A percentile compares a stretch with the other conserved stretches of the same genome.
These are phyloP conservation scores for Corapipo altera DNA, from an alignment of 2,113 vertebrate genomes.

Conservation along the genomic window DNA sequence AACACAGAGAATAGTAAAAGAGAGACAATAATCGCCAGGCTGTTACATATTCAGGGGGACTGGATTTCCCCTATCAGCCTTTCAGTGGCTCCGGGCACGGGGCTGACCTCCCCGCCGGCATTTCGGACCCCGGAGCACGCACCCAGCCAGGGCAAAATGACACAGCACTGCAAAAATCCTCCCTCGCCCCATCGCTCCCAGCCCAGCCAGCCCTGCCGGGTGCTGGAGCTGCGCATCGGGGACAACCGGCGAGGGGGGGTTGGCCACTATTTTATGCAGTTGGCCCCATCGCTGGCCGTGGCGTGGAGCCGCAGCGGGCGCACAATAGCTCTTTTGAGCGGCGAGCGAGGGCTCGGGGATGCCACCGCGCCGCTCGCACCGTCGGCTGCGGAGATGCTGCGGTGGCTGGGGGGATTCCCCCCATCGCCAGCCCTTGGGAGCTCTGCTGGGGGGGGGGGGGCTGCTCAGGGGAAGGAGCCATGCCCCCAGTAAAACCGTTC, in stretches of 20 bases:
- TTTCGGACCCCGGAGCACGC: constrained; percentile 41
- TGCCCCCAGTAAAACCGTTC: fast-evolving
- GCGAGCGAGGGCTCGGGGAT: neutral
- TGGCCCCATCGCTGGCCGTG: neutral
- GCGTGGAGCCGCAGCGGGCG: neutral
- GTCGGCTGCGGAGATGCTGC: neutral
- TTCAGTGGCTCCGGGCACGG: constrained; percentile 46
- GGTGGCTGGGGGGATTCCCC: neutral
- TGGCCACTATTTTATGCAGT: fast-evolving
- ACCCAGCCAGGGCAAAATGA: constrained; percentile 32
- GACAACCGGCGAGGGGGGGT: neutral
- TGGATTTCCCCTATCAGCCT: constrained; percentile 68
- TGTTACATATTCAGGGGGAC: constrained; percentile 77
- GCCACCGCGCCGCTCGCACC: neutral
- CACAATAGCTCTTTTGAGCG: constrained; percentile 47
- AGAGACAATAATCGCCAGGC: constrained; percentile 79
- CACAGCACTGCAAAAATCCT: constrained; percentile 9
- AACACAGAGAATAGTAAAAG: constrained; percentile 81
- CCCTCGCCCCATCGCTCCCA: neutral
- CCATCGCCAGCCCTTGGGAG: neutral
- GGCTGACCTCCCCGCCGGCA: constrained; percentile 59
- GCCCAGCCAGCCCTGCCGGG: neutral
- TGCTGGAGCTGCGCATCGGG: neutral
- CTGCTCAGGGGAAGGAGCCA: neutral
- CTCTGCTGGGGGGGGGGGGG: neutral